Evolutionary conservation across 2,888 invertebrate species (phyloP).

Genomic region (Caenorhabditis sp.): DNA sequence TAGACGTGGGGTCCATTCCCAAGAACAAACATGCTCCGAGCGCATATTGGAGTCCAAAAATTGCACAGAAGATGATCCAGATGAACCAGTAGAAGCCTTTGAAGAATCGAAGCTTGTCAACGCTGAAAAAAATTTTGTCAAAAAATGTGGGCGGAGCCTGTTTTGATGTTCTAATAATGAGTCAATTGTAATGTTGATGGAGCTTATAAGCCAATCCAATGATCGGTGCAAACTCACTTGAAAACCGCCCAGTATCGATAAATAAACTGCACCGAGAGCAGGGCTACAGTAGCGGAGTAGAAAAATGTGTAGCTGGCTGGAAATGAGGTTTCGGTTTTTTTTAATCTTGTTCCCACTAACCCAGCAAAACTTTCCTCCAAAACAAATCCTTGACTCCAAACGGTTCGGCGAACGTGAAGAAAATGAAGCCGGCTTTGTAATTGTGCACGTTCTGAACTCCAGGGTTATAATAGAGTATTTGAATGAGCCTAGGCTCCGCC

Average conservation of each 20-base stretch:
- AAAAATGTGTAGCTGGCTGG: background rate
- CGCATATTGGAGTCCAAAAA: constrained; percentile 26
- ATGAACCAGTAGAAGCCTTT: constrained; percentile 5
- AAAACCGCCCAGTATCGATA: background rate
- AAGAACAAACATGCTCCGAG: constrained; percentile 21
- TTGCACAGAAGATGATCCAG: constrained; percentile 7
- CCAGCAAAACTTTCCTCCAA: background rate
- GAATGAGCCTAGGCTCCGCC: background rate
- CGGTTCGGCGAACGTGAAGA: background rate
- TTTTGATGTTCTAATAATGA: no score
- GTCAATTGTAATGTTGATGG: no score
- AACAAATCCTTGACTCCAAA: background rate
- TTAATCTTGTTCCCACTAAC: background rate
- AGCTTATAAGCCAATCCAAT: no score
- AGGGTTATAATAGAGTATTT: background rate
- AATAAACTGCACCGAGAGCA: background rate
- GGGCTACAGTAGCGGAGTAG: background rate
- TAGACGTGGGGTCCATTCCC: background rate
- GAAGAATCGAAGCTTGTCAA: constrained; percentile 12
- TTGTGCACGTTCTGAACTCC: background rate
- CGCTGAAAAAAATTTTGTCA: no score
- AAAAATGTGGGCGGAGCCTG: no score
- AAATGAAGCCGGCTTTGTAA: background rate
- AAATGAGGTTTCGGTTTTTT: background rate
- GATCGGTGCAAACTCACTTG: background rate